Conservation (phyloP, 2,113 vertebrate species). For the Atractosteus spatula region DNA sequence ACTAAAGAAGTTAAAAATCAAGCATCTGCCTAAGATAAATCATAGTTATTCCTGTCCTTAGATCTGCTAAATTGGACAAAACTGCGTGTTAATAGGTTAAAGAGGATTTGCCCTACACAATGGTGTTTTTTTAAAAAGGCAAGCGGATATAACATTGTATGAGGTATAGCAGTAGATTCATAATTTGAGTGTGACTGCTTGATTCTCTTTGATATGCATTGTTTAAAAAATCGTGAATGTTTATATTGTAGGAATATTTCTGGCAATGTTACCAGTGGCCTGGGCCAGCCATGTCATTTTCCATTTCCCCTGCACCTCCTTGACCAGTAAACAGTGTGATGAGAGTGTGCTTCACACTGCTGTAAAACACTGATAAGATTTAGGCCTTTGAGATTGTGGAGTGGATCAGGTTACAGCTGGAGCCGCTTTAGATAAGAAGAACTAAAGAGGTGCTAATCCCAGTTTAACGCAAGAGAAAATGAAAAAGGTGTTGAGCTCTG, state of each 20-base stretch:
- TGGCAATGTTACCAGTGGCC: conserved; percentile 35
- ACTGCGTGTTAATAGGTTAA: too few relatives aligned
- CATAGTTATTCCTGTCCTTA: too few relatives aligned
- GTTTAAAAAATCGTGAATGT: conserved; percentile 53
- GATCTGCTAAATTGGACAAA: too few relatives aligned
- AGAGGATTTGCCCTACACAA: background rate
- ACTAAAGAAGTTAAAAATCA: too few relatives aligned
- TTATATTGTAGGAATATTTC: conserved; percentile 41
- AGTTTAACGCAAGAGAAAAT: too few relatives aligned
- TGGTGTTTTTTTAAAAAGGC: conserved; percentile 35
- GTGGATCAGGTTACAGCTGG: background rate
- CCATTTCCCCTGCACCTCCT: conserved; percentile 5
- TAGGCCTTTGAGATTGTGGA: background rate
- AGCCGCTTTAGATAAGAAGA: conserved; percentile 11
- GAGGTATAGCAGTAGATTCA: too few relatives aligned
- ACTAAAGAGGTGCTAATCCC: background rate
- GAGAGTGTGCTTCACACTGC: conserved; percentile 16
- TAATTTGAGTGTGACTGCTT: conserved; percentile 22
- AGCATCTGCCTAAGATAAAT: too few relatives aligned
- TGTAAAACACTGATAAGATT: conserved; percentile 44
- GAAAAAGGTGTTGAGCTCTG: too few relatives aligned
- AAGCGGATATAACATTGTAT: conserved; percentile 7
- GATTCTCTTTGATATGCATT: conserved; percentile 57
- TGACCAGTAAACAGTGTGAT: background rate
- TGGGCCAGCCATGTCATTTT: conserved; percentile 37